Base-by-base conservation (phyloP, 1,140 invertebrate genomes). In the Heliconius melpomene region DNA sequence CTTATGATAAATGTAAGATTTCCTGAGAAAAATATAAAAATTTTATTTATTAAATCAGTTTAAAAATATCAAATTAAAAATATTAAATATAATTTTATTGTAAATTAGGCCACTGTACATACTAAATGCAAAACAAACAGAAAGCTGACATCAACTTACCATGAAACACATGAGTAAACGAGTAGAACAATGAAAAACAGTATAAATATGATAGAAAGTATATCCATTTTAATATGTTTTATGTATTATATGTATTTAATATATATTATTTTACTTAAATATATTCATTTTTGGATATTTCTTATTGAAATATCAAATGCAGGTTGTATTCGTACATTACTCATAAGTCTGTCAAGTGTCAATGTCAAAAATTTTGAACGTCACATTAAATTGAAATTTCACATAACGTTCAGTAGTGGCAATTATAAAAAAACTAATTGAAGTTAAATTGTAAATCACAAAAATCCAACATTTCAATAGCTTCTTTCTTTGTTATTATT, bases 151-250 rank as follows among this genome's bases (percentile, higher is more conserved):
- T 46, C 29, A 32, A 84, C 86, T 90, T 87, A 95, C 94, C 94
- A 95, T 71, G 93, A 94, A 80, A 95, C 90, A 85, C 89, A 90
- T 9, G 89, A 93, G 82, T 94, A 95, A 79, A 94, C 86, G 46
- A 87, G 77, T 23, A 91, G 74, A 84, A 91, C 86, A 80, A 92
- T 89, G 50, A 91, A 86, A 81, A 83, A 85, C 71, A 94, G 83
- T 87, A 94, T 84, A 82, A 93, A 76, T 75, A 87, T 82, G 85
- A 66, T 66, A 66, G 29, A 66, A 26, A 66, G 60, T 66, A 66
- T 66, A 66, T 91, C 91, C 91, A 94, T 95, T 84, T 85, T 92
- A 72, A 72, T 32, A 75, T 78, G 9, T 38, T 50, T 77, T 52
- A 46, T 54, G 8, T 73, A 78, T 76, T 75, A 73, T 66, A 78